Base-by-base conservation (phyloP, 2,113 vertebrate species). In the Dipodomys merriami region DNA sequence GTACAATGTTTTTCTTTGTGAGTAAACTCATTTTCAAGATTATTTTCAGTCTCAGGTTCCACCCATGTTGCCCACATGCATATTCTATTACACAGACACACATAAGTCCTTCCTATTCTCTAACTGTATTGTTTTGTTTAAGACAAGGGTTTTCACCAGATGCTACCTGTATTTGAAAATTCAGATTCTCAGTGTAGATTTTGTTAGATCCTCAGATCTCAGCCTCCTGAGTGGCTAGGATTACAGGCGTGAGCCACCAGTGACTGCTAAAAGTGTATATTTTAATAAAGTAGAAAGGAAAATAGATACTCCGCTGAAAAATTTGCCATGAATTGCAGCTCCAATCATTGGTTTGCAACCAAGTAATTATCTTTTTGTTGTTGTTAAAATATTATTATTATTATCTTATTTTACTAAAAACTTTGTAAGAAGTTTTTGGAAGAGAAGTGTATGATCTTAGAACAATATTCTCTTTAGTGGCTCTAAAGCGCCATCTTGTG, bases 401-500 rank as follows among this genome's bases (percentile, higher is more conserved):
- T 39, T 39, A 39, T 73, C 6, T 33, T 76, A 79, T 65, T 69
- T 57, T 85, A 30, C 22, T 44, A 18, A 39, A 65, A 88, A 92
- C 30, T 77, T 4, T 69, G 0, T 13, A 77, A 67, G 69, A 71
- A 18, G 1, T 65, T 30, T 53, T 39, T 62, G 11, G 88, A 90
- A 72, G 10, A 78, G 18, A 83, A 83, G 65, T 6, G 83, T 2
- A 69, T 23, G 9, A 0, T 62, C 68, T 16, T 1, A 49, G 2
- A 0, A 4, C 9, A 65, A 46, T 44, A 88, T 16, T 6, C 25
- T 8, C 20, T 96, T 95, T 71, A 49, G 76, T 94, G 82, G 94
- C 85, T 62, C 94, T 91, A 33, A 76, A 65, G 68, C 91, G 96
- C 96, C 96, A 96, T 82, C 96, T 97, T 74, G 96, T 97, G 96